Evolutionary conservation across 2,888 invertebrate species (phyloP).

Genomic region (Tromatobia lineatoria): DNA sequence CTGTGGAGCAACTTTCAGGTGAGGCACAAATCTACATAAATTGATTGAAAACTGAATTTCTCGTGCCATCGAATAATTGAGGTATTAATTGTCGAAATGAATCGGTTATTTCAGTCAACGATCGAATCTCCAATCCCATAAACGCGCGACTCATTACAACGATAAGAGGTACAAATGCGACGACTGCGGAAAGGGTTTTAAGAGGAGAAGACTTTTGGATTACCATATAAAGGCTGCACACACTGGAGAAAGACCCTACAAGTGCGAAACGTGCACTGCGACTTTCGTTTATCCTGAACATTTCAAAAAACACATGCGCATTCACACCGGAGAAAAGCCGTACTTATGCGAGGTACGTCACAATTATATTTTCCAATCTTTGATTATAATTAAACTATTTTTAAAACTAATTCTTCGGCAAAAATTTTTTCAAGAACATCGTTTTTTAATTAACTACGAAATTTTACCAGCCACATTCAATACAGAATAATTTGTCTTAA

Average conservation of each 20-base stretch:
- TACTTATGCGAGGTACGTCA: slow-evolving; percentile 89
- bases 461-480: no score
- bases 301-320: slow-evolving; percentile 92
- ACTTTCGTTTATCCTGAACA: slow-evolving; percentile 94
- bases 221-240: slow-evolving; percentile 94
- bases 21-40: background rate
- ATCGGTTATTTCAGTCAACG: slow-evolving; percentile 87
- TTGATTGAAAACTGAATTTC: background rate
- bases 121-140: slow-evolving; percentile 93
- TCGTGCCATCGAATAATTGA: background rate
- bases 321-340: slow-evolving; percentile 92
- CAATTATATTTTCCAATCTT: background rate
- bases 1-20: slow-evolving; percentile 91
- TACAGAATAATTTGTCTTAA: no score
- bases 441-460: no score
- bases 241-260: slow-evolving; percentile 92
- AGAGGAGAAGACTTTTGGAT: slow-evolving; percentile 89
- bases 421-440: no score
- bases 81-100: background rate
- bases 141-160: slow-evolving; percentile 92
- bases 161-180: slow-evolving; percentile 91
- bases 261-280: slow-evolving; percentile 91
- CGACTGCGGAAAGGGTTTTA: slow-evolving; percentile 91
- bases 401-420: no score
- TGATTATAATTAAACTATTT: background rate